phyloP scores from a whole-genome alignment of 2,888 invertebrate genomes.

The Ophraella communa region DNA sequence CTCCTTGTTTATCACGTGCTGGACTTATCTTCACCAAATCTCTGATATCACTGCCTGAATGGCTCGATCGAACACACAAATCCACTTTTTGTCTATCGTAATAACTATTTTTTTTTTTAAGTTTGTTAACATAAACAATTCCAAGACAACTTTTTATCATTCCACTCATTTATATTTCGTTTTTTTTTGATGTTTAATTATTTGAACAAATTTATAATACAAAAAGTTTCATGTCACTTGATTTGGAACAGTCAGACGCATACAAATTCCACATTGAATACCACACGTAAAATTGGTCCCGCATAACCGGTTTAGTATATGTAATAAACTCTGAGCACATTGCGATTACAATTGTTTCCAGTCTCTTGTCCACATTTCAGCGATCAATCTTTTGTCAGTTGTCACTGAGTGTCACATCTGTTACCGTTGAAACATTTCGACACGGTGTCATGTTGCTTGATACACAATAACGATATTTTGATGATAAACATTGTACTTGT shows the following conservation, averaged over 20 bases:
- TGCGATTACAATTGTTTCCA: slow-evolving; percentile 11
- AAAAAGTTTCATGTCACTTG: too few relatives aligned
- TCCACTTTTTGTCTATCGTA: too few relatives aligned
- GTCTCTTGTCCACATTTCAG: slow-evolving; percentile 3
- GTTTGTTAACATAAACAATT: too few relatives aligned
- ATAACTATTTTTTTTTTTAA: too few relatives aligned
- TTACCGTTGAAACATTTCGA: slow-evolving; percentile 15
- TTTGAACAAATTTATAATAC: too few relatives aligned
- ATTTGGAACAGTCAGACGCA: background rate
- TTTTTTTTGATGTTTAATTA: too few relatives aligned
- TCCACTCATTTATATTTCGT: too few relatives aligned
- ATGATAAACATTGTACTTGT: slow-evolving; percentile 9
- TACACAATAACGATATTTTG: slow-evolving; percentile 14
- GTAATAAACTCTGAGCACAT: slow-evolving; percentile 11
- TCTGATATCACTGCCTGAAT: too few relatives aligned
- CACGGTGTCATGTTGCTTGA: slow-evolving; percentile 10
- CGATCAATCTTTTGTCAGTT: slow-evolving; percentile 19
- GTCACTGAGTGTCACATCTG: slow-evolving; percentile 19
- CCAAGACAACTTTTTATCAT: too few relatives aligned
- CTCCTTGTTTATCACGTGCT: too few relatives aligned
- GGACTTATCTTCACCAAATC: too few relatives aligned
- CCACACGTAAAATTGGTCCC: background rate
- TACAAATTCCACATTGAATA: background rate
- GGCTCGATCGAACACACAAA: too few relatives aligned
- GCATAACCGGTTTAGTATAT: slow-evolving; percentile 14